These are phyloP conservation scores for Andrena bicolor DNA, from an alignment of 2,888 invertebrate genomes.

Conservation along the genomic window DNA sequence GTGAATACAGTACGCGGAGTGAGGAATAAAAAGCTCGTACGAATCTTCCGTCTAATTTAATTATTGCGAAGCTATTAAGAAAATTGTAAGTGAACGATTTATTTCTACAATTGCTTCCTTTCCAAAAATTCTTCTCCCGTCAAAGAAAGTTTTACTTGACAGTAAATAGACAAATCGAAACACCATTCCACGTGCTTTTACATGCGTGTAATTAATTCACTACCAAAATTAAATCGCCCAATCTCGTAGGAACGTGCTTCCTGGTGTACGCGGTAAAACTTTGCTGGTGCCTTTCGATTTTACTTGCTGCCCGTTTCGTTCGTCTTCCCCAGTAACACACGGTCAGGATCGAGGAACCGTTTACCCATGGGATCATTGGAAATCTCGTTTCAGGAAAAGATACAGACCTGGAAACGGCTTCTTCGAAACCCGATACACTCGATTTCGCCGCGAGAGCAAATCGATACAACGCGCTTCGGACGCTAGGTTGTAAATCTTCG, in stretches of 20 bases:
- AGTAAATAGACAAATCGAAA: no score
- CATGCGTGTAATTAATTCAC: no score
- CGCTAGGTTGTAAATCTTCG: constrained; percentile 4
- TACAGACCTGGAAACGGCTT: background rate
- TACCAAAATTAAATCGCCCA: no score
- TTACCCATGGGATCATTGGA: background rate
- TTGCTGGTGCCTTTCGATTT: constrained; percentile 5
- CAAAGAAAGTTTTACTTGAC: no score
- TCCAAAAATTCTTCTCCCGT: no score
- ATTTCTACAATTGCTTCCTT: no score
- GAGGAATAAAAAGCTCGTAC: background rate
- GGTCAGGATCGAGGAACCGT: constrained; percentile 5
- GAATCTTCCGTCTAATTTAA: background rate
- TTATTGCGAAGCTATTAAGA: no score
- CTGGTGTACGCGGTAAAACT: no score
- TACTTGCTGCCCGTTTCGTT: constrained; percentile 22
- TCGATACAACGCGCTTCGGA: background rate
- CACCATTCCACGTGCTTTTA: no score
- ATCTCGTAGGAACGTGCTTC: no score
- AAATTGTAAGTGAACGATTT: no score
- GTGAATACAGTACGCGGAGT: background rate
- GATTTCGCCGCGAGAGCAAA: constrained; percentile 13
- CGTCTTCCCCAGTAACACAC: background rate
- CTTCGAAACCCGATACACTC: constrained; percentile 11
- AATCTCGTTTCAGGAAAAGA: background rate